Base-by-base conservation (phyloP, 2,797 vertebrate species). In the Harpagifer antarcticus region DNA sequence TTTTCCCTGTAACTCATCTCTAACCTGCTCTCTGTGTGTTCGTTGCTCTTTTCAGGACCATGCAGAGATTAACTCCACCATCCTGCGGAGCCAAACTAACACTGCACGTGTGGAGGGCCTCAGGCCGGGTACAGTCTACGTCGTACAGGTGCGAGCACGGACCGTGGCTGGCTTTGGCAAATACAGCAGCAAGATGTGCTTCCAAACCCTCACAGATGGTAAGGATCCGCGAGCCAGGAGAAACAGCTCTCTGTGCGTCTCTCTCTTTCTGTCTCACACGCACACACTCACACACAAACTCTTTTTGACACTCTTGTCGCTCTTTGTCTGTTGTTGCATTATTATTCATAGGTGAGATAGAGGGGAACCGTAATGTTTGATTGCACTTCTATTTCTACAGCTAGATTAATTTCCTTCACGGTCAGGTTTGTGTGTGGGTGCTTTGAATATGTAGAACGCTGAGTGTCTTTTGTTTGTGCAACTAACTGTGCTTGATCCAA, bases 161-260 rank as follows among this genome's bases (percentile, higher is more conserved):
- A 98, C 97, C 1, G 97, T 98, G 79, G 97, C 97, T 0, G 98
- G 98, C 83, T 99, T 99, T 4, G 98, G 98, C 91, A 98, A 98
- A 93, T 99, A 97, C 96, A 99, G 98, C 27, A 97, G 97, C 90
- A 99, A 98, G 96, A 99, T 99, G 98, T 99, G 97, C 95, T 99
- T 99, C 96, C 98, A 99, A 93, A 98, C 97, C 0, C 96, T 99
- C 87, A 99, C 97, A 9, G 97, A 99, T 42, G 98, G 98, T 99
- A 96, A 96, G 96, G 76, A 88, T 78, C 42, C 52, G 60, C 56
- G 66, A 86, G 88, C 90, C 90, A 91, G 88, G 78, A 86, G 78
- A 87, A 76, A 77, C 65, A 47, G 60, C 82, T 80, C 78, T 80
- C 78, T 61, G 55, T 60, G 62, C 61, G 48, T 59, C 45, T 45